A percentile compares a stretch with the other conserved stretches of the same genome.
phyloP scores from a whole-genome alignment of 1,140 invertebrate species.

The Brachionus sp. region DNA sequence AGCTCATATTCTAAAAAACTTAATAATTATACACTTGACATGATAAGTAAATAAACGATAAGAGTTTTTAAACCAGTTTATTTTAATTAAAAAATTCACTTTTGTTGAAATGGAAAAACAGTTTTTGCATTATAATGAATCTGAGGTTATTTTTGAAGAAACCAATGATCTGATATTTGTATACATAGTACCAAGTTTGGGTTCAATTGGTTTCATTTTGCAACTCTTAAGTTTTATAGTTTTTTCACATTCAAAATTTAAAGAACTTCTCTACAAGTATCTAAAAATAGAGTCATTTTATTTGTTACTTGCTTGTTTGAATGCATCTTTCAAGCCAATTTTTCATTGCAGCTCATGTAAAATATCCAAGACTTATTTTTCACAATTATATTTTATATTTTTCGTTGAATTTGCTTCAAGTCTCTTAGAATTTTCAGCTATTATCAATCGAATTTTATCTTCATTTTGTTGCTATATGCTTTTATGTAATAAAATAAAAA shows the following conservation, averaged over 20 bases:
- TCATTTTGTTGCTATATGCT: neutral
- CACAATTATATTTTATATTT: neutral
- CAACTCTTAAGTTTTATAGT: neutral
- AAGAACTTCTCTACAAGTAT: neutral
- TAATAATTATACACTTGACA: neutral
- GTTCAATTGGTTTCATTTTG: neutral
- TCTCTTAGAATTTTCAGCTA: neutral
- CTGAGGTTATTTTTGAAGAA: neutral
- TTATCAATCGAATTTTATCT: constrained; percentile 4
- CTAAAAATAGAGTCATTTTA: constrained; percentile 9
- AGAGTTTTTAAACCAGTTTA: neutral
- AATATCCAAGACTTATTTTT: neutral
- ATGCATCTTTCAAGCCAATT: neutral
- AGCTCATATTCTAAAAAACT: neutral
- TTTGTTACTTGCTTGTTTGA: neutral
- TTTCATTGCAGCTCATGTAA: neutral
- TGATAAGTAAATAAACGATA: neutral
- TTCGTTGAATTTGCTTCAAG: neutral
- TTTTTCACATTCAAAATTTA: neutral
- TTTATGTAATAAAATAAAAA: neutral
- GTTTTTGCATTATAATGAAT: neutral
- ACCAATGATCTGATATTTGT: neutral
- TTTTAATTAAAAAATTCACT: too few relatives aligned
- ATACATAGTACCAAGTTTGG: neutral
- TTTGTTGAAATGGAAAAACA: neutral